Conservation (phyloP, 2,113 vertebrate species). For the Scartelaos histophorus region DNA sequence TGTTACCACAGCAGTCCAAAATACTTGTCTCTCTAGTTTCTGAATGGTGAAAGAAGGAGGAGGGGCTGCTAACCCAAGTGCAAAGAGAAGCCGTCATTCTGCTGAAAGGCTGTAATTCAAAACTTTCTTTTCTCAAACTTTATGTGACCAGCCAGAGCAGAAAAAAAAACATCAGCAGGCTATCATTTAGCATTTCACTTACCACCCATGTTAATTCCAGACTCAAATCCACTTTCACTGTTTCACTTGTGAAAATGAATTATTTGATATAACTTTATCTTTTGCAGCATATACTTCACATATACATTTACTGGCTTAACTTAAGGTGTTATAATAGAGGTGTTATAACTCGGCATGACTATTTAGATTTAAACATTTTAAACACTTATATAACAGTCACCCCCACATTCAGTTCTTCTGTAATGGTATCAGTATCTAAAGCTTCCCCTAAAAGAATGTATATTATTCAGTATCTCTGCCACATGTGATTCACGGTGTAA, state of each 20-base stretch:
- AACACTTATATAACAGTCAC: no score
- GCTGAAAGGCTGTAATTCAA: slow-evolving; percentile 36
- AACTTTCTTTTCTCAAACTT: slow-evolving; percentile 23
- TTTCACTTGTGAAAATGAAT: not conserved
- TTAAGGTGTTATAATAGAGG: no score
- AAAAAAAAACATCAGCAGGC: slow-evolving; percentile 3
- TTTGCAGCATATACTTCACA: no score
- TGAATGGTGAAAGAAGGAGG: slow-evolving; percentile 6
- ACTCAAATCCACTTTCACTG: not conserved
- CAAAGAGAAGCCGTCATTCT: slow-evolving; percentile 14
- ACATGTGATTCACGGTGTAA: slow-evolving; percentile 1
- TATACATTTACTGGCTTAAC: no score
- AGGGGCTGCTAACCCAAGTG: not conserved
- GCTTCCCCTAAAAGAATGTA: not conserved
- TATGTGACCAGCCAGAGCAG: slow-evolving; percentile 1
- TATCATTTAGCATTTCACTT: slow-evolving; percentile 1
- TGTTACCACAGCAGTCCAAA: slow-evolving; percentile 18
- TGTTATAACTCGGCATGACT: no score
- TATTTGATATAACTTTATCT: no score
- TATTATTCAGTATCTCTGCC: not conserved
- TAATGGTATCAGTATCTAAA: not conserved
- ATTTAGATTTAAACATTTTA: no score
- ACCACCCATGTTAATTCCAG: not conserved
- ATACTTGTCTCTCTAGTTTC: slow-evolving; percentile 7
- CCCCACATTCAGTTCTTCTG: not conserved